These are phyloP conservation scores for Chanos chanos DNA, from an alignment of 2,797 vertebrate species.

Conservation along the genomic window DNA sequence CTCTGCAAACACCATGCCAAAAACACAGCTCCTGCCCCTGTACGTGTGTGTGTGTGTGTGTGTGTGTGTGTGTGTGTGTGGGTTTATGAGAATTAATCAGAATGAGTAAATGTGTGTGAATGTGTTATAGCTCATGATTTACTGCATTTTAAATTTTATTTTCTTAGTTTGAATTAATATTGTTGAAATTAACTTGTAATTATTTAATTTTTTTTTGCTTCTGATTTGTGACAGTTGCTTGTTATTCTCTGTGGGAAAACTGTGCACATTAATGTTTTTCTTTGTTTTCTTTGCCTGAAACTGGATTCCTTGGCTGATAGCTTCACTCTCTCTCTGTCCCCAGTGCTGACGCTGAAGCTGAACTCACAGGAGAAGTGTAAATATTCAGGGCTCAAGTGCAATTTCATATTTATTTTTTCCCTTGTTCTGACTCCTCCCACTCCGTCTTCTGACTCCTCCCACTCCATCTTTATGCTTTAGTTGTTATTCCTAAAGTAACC, in stretches of 20 bases:
- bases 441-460: conserved; percentile 3
- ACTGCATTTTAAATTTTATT: conserved; percentile 40
- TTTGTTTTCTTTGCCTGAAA: conserved; percentile 11
- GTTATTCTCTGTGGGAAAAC: not conserved
- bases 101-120: conserved; percentile 8
- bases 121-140: conserved; percentile 42
- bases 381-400: conserved; percentile 69
- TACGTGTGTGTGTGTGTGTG: conserved; percentile 13
- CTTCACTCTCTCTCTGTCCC: conserved; percentile 9
- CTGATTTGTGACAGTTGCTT: not conserved
- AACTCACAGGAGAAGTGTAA: conserved; percentile 41
- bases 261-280: not conserved
- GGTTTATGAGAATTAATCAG: conserved; percentile 18
- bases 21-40: conserved; percentile 26
- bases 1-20: conserved; percentile 29
- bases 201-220: conserved; percentile 12
- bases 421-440: not conserved
- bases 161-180: conserved; percentile 16
- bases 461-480: not conserved
- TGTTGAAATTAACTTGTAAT: conserved; percentile 9
- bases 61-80: conserved; percentile 8
- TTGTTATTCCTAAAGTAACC: too few species aligned
- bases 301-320: not conserved
- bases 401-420: conserved; percentile 48
- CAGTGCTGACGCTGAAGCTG: conserved; percentile 47